Conservation (phyloP, 2,888 invertebrate genomes). For the Spisula solida region DNA sequence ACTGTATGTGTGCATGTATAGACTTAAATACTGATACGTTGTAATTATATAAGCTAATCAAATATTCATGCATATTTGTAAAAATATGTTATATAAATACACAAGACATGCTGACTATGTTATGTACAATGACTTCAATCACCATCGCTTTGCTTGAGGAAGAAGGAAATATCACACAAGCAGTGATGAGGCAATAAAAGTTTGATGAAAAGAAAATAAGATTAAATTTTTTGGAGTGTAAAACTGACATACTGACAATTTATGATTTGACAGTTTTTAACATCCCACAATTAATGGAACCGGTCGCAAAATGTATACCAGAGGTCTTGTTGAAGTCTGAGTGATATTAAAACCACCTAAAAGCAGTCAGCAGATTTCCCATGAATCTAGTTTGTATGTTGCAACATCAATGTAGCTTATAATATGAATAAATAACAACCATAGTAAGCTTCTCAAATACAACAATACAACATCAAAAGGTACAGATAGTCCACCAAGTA, state of each 20-base stretch:
- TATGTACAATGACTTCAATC: conserved; percentile 12
- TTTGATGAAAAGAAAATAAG: background rate
- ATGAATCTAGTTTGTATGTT: background rate
- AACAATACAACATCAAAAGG: conserved; percentile 27
- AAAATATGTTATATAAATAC: background rate
- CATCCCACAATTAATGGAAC: too few species aligned
- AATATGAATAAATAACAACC: background rate
- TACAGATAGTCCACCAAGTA: background rate
- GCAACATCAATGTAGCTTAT: background rate
- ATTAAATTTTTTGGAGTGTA: background rate
- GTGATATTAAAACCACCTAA: too few species aligned
- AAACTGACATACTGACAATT: background rate
- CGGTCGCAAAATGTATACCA: too few species aligned
- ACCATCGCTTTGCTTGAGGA: background rate
- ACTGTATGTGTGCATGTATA: background rate
- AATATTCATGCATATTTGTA: background rate
- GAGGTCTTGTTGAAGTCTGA: too few species aligned
- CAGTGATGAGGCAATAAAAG: background rate
- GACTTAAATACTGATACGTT: background rate
- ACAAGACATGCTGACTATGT: background rate
- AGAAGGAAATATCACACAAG: background rate
- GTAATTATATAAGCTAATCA: background rate
- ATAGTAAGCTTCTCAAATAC: conserved; percentile 3
- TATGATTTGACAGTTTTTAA: too few species aligned
- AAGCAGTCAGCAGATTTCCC: background rate